Evolutionary conservation across 2,888 invertebrate genomes (phyloP).

Genomic region (Patella pellucida): DNA sequence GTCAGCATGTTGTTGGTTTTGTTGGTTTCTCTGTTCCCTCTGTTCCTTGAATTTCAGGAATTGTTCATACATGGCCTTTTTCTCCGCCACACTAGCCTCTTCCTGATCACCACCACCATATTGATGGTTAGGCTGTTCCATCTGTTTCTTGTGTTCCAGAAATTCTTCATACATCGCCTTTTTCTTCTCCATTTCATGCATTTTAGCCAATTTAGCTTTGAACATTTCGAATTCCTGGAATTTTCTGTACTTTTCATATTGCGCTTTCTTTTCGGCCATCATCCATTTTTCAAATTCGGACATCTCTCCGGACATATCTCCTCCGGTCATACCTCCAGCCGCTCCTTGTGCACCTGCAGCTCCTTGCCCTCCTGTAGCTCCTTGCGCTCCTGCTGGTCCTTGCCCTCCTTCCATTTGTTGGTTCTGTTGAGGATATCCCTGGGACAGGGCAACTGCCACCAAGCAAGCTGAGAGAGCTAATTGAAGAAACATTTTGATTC

Average conservation of each 20-base stretch:
- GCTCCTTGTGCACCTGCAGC: too few species aligned
- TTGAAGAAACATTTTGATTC: not conserved
- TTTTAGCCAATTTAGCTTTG: constrained; percentile 15
- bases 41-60: not conserved
- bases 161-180: constrained; percentile 15
- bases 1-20: too few species aligned
- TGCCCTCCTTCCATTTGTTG: not conserved
- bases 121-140: constrained; percentile 9
- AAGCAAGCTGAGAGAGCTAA: not conserved
- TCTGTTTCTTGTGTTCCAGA: constrained; percentile 9
- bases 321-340: too few species aligned
- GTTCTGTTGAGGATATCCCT: not conserved
- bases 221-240: constrained; percentile 4
- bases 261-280: constrained; percentile 11
- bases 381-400: too few species aligned
- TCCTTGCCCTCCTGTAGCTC: too few species aligned
- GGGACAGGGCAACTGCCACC: not conserved
- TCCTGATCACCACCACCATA: too few species aligned
- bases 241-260: not conserved
- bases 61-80: not conserved
- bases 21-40: too few species aligned
- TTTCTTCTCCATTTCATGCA: constrained; percentile 15
- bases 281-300: not conserved
- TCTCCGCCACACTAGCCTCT: too few species aligned
- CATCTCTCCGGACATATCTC: too few species aligned